Conservation (phyloP, 2,113 vertebrate genomes). For the Phainopepla nitens region DNA sequence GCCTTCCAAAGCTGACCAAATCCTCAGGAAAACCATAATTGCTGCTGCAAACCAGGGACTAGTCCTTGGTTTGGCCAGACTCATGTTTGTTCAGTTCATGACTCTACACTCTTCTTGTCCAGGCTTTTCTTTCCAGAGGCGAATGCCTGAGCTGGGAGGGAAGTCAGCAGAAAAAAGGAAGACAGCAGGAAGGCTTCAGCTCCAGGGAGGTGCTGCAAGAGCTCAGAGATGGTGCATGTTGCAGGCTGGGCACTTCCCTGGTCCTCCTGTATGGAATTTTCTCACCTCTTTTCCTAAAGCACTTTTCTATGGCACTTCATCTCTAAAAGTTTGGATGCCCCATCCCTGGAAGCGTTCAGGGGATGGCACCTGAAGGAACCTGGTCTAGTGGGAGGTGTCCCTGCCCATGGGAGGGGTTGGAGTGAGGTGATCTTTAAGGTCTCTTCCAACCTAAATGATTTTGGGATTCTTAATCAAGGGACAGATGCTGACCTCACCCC, state of each 20-base stretch:
- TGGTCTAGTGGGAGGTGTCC: background rate
- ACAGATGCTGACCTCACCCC: background rate
- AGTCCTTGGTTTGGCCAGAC: background rate
- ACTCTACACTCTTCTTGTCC: background rate
- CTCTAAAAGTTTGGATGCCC: no score
- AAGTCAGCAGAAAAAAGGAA: background rate
- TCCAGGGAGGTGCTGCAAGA: background rate
- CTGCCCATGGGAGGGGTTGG: background rate
- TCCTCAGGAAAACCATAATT: conserved; percentile 13
- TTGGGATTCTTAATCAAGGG: background rate
- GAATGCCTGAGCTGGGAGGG: background rate
- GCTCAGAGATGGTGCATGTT: background rate
- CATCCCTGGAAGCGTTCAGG: background rate
- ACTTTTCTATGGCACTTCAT: background rate
- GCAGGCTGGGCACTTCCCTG: background rate
- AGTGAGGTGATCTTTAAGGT: background rate
- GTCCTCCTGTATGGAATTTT: background rate
- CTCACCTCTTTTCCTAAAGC: background rate
- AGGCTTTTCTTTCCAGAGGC: background rate
- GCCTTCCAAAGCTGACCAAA: background rate
- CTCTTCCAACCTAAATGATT: background rate
- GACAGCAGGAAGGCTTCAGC: background rate
- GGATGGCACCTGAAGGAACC: background rate
- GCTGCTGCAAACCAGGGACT: background rate
- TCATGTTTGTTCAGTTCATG: background rate